Base-by-base conservation (phyloP, 2,113 vertebrate species). In the Elachura formosa region DNA sequence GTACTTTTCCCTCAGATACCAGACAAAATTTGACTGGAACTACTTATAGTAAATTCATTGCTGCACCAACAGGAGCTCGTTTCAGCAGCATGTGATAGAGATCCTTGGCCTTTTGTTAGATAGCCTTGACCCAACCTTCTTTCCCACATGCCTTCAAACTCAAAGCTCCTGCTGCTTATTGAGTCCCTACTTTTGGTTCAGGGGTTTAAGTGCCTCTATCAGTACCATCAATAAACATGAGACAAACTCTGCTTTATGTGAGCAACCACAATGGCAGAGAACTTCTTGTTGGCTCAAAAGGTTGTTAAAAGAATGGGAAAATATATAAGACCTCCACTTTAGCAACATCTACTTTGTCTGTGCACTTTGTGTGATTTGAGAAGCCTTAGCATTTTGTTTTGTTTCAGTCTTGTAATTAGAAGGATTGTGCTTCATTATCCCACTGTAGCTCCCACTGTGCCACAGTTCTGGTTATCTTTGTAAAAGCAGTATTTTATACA, bases 361-460 rank as follows among this genome's bases (percentile, higher is more conserved):
- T 78, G 68, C 29, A 28, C 34, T 78, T 66, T 0, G 0, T 63
- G 68, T 71, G 59, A 82, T 89, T 76, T 89, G 41, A 82, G 29
- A 79, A 58, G 41, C 81, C 91, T 94, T 91, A 80, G 74, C 66
- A 69, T 92, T 94, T 92, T 87, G 69, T 87, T 97, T 94, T 95
- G 73, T 87, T 92, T 96, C 45, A 4, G 54, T 66, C 74, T 83
- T 58, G 43, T 93, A 96, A 95, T 96, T 95, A 93, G 81, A 52
- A 92, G 84, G 63, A 89, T 91, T 95, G 84, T 80, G 54, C 51
- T 85, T 94, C 84, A 85, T 97, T 96, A 94, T 94, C 81, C 81
- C 43, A 36, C 78, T 92, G 76, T 52, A 92, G 56, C 41, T 96
- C 93, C 84, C 1, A 4, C 81, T 93, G 95, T 67, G 81, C 85